Base-by-base conservation (phyloP, 1,140 invertebrate species). In the Pemphigus obesinymphae region DNA sequence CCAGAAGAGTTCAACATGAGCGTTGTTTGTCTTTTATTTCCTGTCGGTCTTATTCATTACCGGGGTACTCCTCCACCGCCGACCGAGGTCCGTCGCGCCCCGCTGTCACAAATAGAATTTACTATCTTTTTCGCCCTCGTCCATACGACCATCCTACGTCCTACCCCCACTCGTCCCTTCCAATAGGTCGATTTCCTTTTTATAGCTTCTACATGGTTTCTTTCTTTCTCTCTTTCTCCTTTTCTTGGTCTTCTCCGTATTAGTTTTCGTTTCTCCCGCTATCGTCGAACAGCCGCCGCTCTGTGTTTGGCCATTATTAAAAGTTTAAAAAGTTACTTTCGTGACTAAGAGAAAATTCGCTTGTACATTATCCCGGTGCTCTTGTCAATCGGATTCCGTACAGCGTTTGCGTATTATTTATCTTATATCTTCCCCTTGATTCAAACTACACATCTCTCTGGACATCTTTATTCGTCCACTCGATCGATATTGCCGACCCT, bases 41-140 rank as follows among this genome's bases (percentile, higher is more conserved):
- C 45, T 75, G 29, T 48, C 29, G 45, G 45, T 31, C 31, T 53
- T 75, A 75, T 75, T 50, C 72, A 50, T 75, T 50, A 50, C 72
- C 17, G 37, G 17, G 17, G 34, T 20, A 5, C n/a, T 3, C 13
- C 34, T n/a, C 37, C 20, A 26, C 7, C n/a, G 13, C 34, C 20
- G 8, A 20, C 20, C 31, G 20, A 68, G 4, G 37, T n/a, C 29
- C 15, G 17, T 73, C 31, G 10, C 31, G 48, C 31, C 20, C 72
- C 29, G 53, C 29, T 53, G 72, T 53, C 72, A 53, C 72, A 75
- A 75, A 53, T 53, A 29, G 23, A 50, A 75, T 75, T 75, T 75
- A 53, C 72, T 3, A 17, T 53, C 50, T n/a, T 11, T n/a, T n/a
- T 40, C 37, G 37, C 37, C 20, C 37, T 5, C 8, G 13, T 7